Evolutionary conservation across 2,113 vertebrate genomes (phyloP), one percentile per base, ranked within the genome.

Genomic region (Sylvia atricapilla): DNA sequence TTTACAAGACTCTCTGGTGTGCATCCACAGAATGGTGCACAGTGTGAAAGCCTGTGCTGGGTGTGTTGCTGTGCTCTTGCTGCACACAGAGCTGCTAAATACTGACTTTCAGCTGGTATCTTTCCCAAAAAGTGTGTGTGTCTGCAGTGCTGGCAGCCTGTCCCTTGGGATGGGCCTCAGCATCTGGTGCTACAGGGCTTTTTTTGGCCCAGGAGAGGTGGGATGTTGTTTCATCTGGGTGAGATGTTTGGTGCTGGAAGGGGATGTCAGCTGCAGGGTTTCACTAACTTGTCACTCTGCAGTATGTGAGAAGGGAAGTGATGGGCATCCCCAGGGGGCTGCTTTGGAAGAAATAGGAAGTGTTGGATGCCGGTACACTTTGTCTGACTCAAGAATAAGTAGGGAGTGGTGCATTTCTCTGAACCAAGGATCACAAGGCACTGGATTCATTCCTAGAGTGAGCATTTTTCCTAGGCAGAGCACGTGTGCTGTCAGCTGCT

Each of bases 21-120:
- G 28, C 50, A 50, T 74, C 66, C 70, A 44, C 46, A 50, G 43
- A 41, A 9, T 18, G 9, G 31, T 39, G 25, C 30, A 9, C 15
- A 15, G 24, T 35, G 30, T 18, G 44, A 66, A 68, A 55, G n/a
- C 21, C 41, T 73, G 16, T 7, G 2, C 63, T 35, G 53, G 5
- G 11, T 78, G 39, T 2, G 6, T 72, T 72, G 33, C 35, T 75
- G 39, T 67, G 56, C 30, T 92, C n/a, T 53, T 63, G 41, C 55
- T 76, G 58, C 55, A 41, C 0, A 0, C 8, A 66, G 55, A 24
- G 13, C 52, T 66, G 43, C 53, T 53, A 2, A 0, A 0, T 56
- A 27, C 10, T 90, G 63, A 25, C n/a, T 87, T 74, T 49, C 47
- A 64, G 31, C 22, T 92, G 30, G 6, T 20, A 5, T 41, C 31